Base-by-base conservation (phyloP, 2,797 vertebrate species). In the Acanthornis magna region DNA sequence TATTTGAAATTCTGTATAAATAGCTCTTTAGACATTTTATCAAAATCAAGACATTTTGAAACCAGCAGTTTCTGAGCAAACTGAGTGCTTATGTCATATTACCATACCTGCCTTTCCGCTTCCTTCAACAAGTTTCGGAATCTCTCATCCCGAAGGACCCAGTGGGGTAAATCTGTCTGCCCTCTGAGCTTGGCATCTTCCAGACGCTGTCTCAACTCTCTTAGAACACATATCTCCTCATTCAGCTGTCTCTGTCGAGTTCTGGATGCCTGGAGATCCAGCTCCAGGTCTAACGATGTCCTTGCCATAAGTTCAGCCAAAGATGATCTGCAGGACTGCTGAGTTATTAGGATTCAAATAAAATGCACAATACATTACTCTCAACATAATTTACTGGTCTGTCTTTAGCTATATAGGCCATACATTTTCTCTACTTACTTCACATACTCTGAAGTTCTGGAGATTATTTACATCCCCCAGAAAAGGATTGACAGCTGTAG, bases 271-370 rank as follows among this genome's bases (percentile, higher is more conserved):
- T 99, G 99, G 97, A 99, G 99, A 97, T 99, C 99, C 99, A 99
- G 99, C 99, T 99, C 99, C 99, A 99, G 98, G 98, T 99, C 99
- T 97, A 99, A 98, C 68, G 99, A 99, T 38, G 99, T 99, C 88
- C 99, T 98, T 23, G 98, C 99, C 82, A 99, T 99, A 96, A 99
- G 98, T 96, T 99, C 99, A 6, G 98, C 99, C 97, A 99, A 97
- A 91, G 99, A 99, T 42, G 99, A 98, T 96, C 98, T 98, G 96
- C 98, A 99, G 73, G 99, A 98, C 98, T 99, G 98, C 98, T 94
- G 71, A 66, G 47, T 95, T 81, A 66, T 57, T 23, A 48, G 68
- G 63, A 91, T 74, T 73, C 36, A 93, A 93, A 94, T 36, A 73
- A 88, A 93, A 92, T 1, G 16, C 51, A 93, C 29, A 76, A 68